Evolutionary conservation across 2,113 vertebrate species (phyloP).

Genomic region (Miniopterus natalensis): DNA sequence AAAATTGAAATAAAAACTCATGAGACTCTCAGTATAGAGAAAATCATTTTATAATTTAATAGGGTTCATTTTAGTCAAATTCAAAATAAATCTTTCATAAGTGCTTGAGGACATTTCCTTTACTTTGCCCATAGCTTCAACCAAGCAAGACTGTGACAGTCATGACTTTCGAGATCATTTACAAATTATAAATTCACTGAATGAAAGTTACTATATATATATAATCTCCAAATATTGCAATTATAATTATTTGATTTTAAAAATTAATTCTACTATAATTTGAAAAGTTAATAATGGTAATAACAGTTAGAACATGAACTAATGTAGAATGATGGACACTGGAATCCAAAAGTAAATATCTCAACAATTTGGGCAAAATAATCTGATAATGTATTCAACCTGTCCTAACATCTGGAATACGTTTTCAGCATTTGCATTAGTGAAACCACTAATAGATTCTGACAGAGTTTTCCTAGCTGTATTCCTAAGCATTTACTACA

Average conservation of each 20-base stretch:
- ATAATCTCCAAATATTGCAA: not conserved
- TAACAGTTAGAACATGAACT: not conserved
- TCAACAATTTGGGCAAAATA: conserved; percentile 25
- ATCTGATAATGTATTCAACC: conserved; percentile 52
- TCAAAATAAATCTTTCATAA: conserved; percentile 56
- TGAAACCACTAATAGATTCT: conserved; percentile 60
- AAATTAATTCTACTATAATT: conserved; percentile 27
- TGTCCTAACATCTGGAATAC: conserved; percentile 72
- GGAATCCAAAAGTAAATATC: conserved; percentile 16
- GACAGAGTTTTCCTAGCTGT: conserved; percentile 59
- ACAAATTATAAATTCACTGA: not conserved
- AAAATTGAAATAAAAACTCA: conserved; percentile 45
- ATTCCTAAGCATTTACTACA: conserved; percentile 72
- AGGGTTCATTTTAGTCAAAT: conserved; percentile 45
- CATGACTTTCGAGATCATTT: not conserved
- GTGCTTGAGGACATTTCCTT: not conserved
- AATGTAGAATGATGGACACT: not conserved
- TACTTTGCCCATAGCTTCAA: not conserved
- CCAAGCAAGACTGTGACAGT: not conserved
- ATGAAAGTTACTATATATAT: not conserved
- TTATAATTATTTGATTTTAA: not conserved
- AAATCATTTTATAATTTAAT: conserved; percentile 59
- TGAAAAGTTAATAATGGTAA: conserved; percentile 13
- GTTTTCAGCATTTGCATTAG: conserved; percentile 63
- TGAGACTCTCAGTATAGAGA: not conserved